Evolutionary conservation across 2,113 vertebrate genomes (phyloP), one percentile per base, ranked within the genome.

Genomic region (Nycticorax nycticorax): DNA sequence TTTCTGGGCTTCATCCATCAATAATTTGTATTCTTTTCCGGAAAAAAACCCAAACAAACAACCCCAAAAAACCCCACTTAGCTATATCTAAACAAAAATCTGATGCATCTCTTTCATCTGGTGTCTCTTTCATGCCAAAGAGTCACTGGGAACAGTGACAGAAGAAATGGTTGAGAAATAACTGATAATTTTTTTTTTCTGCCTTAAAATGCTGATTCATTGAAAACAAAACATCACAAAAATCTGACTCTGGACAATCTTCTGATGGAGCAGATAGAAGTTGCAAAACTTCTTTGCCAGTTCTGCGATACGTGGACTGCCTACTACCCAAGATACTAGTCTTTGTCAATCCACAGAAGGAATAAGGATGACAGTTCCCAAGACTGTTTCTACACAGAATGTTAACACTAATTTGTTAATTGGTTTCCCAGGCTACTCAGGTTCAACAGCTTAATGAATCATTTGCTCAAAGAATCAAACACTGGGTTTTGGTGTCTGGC

Each of bases 401-500:
- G 17, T 73, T 95, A 76, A 71, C 64, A 52, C 9, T 78, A 91
- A 94, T 94, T 96, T 83, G 69, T 95, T 97, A 96, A 94, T 96
- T 93, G 41, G 94, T 95, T 95, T 94, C 78, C 94, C 94, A 89
- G 92, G 69, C 89, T 89, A 81, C 87, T 85, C 56, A 23, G 91
- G 85, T 94, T 93, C 93, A 91, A 32, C 60, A 88, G 93, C 62
- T 59, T 93, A 93, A 95, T 93, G 87, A 96, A 89, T 89, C 77
- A 82, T 91, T 78, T 91, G 84, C 64, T 91, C 1, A 0, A 71
- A 71, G 94, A 91, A 89, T 91, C 71, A 78, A 96, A 92, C 68
- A 52, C 27, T 87, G 77, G 22, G 27, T 37, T 87, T 87, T 72
- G 89, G 69, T 91, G 84, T 89, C 77, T 91, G 89, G 91, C 89